These are phyloP conservation scores for Cylas formicarius DNA, from an alignment of 1,140 invertebrate species.

Conservation along the genomic window DNA sequence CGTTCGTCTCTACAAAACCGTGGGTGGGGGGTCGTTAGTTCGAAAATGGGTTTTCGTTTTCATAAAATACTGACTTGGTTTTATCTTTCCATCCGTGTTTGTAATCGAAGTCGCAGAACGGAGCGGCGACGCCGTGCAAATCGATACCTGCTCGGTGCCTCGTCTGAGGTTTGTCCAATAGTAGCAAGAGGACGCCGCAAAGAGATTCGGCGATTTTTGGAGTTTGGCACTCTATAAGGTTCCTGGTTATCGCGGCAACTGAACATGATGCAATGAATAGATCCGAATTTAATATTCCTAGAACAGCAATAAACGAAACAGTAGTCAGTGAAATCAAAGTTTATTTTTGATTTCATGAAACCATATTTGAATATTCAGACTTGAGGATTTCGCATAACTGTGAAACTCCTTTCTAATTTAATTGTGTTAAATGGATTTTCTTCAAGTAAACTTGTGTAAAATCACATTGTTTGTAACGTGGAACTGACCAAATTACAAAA, in stretches of 20 bases:
- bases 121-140: constrained; percentile 76
- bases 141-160: constrained; percentile 65
- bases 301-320: too few relatives aligned
- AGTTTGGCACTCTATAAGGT: constrained; percentile 72
- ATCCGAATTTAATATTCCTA: constrained; percentile 74
- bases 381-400: too few relatives aligned
- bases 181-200: constrained; percentile 75
- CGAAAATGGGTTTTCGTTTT: constrained; percentile 13
- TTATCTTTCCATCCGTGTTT: constrained; percentile 44
- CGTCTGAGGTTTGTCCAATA: constrained; percentile 81
- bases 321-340: not conserved
- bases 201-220: constrained; percentile 76
- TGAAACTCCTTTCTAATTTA: too few relatives aligned
- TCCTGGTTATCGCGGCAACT: constrained; percentile 71
- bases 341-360: not conserved
- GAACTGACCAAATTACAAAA: too few relatives aligned
- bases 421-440: not conserved
- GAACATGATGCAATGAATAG: constrained; percentile 77
- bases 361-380: too few relatives aligned
- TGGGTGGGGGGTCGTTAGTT: not conserved
- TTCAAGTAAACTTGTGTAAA: not conserved
- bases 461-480: too few relatives aligned
- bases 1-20: constrained; percentile 62
- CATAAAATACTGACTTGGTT: constrained; percentile 24
- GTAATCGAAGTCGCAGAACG: constrained; percentile 88